Conservation (phyloP, 2,113 vertebrate species). For the Ploceus nigricollis region DNA sequence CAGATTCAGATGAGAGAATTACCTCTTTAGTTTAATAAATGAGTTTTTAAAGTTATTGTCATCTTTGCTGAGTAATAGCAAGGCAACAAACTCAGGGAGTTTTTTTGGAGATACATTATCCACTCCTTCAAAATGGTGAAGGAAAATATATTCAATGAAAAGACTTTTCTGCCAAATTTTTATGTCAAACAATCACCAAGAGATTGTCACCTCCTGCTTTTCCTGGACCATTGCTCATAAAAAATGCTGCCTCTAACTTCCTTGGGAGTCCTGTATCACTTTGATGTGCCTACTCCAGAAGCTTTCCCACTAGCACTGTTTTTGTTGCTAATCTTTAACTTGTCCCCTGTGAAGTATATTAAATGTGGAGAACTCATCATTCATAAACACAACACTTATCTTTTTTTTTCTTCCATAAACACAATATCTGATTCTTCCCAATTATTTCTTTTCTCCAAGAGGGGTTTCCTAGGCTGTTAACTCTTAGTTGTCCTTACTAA, state of each 20-base stretch:
- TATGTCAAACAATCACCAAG: background rate
- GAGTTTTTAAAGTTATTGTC: background rate
- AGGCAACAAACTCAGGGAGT: background rate
- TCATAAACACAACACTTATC: background rate
- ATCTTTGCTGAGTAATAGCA: background rate
- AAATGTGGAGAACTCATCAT: background rate
- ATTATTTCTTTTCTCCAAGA: background rate
- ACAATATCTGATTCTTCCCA: background rate
- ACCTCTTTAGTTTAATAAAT: background rate
- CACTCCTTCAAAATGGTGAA: background rate
- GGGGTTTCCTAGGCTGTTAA: background rate
- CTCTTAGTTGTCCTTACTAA: background rate
- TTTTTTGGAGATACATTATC: background rate
- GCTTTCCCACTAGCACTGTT: background rate
- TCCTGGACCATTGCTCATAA: background rate
- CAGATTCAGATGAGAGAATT: background rate
- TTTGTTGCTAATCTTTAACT: background rate
- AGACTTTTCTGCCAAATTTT: background rate
- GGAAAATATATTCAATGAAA: background rate
- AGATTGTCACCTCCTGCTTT: background rate
- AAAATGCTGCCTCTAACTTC: background rate
- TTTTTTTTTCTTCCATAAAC: background rate
- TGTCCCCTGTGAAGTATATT: background rate
- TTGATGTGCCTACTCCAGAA: background rate
- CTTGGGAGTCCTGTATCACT: background rate